Evolutionary conservation across 2,113 vertebrate genomes (phyloP).

Genomic region (Polypterus bichir): DNA sequence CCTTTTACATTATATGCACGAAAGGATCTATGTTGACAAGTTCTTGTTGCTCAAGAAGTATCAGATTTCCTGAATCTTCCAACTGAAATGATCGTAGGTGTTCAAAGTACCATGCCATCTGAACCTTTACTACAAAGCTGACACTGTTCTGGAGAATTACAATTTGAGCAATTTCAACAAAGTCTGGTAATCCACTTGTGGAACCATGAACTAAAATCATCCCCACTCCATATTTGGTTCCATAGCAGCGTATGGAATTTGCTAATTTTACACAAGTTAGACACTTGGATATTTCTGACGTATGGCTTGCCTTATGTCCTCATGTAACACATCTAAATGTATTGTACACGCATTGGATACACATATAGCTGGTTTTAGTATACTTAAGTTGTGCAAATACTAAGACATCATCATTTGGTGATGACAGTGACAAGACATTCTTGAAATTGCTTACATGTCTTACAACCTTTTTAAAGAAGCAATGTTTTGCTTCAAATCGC

Average conservation of each 20-base stretch:
- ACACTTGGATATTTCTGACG: not conserved
- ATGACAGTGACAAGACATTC: slow-evolving; percentile 17
- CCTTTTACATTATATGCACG: slow-evolving; percentile 8
- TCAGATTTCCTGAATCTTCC: slow-evolving; percentile 14
- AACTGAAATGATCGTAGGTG: slow-evolving; percentile 16
- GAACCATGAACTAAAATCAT: slow-evolving; percentile 18
- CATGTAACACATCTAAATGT: slow-evolving; percentile 1
- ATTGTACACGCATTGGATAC: slow-evolving; percentile 2
- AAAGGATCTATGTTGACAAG: slow-evolving; percentile 7
- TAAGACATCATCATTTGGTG: slow-evolving; percentile 12
- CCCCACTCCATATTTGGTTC: slow-evolving; percentile 16
- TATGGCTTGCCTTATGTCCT: slow-evolving; percentile 8
- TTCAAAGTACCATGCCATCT: slow-evolving; percentile 17
- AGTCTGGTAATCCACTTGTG: slow-evolving; percentile 15
- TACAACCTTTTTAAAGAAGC: slow-evolving; percentile 18
- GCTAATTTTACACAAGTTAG: slow-evolving; percentile 4
- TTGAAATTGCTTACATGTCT: slow-evolving; percentile 10
- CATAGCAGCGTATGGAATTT: slow-evolving; percentile 14
- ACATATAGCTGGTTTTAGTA: not conserved
- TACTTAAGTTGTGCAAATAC: not conserved
- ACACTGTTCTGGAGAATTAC: slow-evolving; percentile 9
- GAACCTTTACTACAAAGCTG: slow-evolving; percentile 17
- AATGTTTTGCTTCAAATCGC: slow-evolving; percentile 16
- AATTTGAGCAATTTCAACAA: slow-evolving; percentile 15
- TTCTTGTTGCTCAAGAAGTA: slow-evolving; percentile 10